Evolutionary conservation across 2,888 invertebrate genomes (phyloP).

Genomic region (Lasioglossum leucozonium): DNA sequence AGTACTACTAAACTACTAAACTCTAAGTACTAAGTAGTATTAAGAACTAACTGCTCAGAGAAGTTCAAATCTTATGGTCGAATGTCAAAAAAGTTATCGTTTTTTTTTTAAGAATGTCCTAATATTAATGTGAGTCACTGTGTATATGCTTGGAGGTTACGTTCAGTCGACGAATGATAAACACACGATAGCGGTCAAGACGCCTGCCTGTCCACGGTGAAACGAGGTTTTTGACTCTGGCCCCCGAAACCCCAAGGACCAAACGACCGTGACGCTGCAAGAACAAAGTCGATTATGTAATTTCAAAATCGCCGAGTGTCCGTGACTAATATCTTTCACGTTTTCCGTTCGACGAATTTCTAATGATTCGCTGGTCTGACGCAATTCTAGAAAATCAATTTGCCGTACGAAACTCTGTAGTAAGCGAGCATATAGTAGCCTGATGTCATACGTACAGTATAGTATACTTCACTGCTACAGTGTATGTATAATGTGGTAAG

Average conservation of each 20-base stretch:
- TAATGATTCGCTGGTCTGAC: background rate
- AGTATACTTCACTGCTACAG: background rate
- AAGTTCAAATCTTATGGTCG: too few species aligned
- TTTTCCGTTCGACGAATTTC: conserved; percentile 3
- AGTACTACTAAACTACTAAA: too few species aligned
- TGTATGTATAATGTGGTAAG: background rate
- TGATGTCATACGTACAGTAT: background rate
- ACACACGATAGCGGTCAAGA: background rate
- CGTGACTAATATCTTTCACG: background rate
- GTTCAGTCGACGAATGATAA: conserved; percentile 38
- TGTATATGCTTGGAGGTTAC: conserved; percentile 33
- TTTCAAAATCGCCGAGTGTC: background rate
- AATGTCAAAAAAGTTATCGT: too few species aligned
- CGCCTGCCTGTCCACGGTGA: background rate
- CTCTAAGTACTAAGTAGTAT: too few species aligned
- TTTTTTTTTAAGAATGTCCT: too few species aligned
- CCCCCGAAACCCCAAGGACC: conserved; percentile 11
- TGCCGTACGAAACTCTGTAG: background rate
- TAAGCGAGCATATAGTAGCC: background rate
- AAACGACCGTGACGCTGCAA: background rate
- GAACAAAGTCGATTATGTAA: conserved; percentile 28
- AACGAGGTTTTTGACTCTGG: conserved; percentile 39
- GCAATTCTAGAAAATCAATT: background rate
- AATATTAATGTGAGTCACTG: too few species aligned
- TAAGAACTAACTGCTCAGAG: too few species aligned